phyloP scores from a whole-genome alignment of 2,113 vertebrate genomes.

The Aptenodytes patagonicus region DNA sequence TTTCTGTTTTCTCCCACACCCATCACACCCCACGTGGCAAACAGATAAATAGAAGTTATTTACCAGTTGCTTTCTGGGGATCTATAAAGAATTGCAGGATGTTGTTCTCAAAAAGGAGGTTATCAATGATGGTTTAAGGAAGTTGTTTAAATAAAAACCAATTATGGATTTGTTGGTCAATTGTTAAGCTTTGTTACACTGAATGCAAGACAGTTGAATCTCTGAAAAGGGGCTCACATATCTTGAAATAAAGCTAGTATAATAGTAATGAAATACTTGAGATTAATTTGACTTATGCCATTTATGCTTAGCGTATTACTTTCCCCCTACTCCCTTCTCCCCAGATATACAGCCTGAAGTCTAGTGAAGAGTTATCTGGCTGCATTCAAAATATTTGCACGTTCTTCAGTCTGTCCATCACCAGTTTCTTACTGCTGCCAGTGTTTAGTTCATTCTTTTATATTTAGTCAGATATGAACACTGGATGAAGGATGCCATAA shows the following conservation, averaged over 20 bases:
- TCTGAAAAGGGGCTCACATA: background rate
- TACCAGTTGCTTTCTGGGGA: background rate
- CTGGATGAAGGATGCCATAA: background rate
- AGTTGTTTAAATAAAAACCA: background rate
- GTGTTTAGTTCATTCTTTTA: background rate
- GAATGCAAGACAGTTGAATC: background rate
- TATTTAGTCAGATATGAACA: background rate
- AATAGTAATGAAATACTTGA: background rate
- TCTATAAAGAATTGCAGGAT: background rate
- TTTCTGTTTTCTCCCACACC: background rate
- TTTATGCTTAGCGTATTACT: background rate
- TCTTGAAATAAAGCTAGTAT: background rate
- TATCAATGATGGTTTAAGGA: background rate
- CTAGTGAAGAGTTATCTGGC: background rate
- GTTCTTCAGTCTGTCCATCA: background rate
- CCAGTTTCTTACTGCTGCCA: background rate
- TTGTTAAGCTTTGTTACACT: background rate
- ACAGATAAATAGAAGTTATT: background rate
- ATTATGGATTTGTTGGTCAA: background rate
- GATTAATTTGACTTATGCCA: background rate
- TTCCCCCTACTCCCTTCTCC: background rate
- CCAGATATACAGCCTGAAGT: background rate
- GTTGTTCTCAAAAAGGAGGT: background rate
- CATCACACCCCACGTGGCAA: background rate
- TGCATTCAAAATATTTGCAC: background rate